Conservation (phyloP, 37 sponge, comb jelly and placozoan species). For the Hormiphora californensis region DNA sequence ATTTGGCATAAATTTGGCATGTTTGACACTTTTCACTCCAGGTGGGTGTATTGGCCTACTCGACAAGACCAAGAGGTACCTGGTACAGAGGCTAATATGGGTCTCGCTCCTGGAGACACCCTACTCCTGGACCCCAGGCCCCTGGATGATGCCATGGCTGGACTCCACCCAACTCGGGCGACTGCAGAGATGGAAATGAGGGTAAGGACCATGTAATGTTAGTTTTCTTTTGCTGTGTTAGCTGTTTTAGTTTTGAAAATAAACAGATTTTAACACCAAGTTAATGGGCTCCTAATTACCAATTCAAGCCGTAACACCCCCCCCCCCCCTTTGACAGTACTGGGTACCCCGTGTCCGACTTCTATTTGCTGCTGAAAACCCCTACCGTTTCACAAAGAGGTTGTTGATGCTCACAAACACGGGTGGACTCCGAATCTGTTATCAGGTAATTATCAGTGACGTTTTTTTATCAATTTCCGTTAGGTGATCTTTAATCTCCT, state of each 20-base stretch:
- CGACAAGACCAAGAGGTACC: slow-evolving; percentile 68
- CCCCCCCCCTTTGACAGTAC: slow-evolving; percentile 61
- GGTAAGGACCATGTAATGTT: no score
- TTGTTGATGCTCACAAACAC: slow-evolving; percentile 69
- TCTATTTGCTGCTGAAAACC: slow-evolving; percentile 92
- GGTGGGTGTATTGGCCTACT: slow-evolving; percentile 80
- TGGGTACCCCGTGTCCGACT: slow-evolving; percentile 89
- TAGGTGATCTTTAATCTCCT: background rate
- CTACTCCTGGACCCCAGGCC: background rate
- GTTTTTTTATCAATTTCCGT: background rate
- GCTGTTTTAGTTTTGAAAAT: no score
- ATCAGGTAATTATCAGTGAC: background rate
- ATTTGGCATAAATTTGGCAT: no score
- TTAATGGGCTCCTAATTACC: no score
- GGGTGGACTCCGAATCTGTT: slow-evolving; percentile 34
- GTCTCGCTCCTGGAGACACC: slow-evolving; percentile 33
- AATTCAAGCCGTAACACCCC: no score
- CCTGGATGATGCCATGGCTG: background rate
- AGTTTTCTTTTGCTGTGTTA: no score
- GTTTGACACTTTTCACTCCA: no score
- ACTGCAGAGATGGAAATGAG: slow-evolving; percentile 49
- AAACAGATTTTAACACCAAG: no score
- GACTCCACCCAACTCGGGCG: slow-evolving; percentile 31
- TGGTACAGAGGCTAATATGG: slow-evolving; percentile 70
- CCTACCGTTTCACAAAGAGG: slow-evolving; percentile 72